Percentiles rank a stretch among this genome's conserved stretches.
Evolutionary conservation across 2,113 vertebrate genomes (phyloP).

Genomic region (Pterocles orientalis): DNA sequence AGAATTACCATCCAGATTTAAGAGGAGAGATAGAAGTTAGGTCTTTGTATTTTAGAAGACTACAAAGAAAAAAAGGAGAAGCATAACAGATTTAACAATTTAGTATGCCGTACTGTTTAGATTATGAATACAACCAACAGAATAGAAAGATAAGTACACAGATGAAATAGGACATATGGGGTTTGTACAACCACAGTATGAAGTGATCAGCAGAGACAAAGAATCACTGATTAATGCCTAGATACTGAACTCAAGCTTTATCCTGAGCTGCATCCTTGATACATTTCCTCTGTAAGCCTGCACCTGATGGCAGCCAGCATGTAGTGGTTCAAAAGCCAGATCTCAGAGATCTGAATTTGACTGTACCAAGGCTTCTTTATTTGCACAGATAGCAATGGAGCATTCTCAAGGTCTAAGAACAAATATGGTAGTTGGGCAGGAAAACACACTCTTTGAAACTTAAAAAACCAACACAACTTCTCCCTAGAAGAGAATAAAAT

Average conservation of each 20-base stretch:
- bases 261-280: background rate
- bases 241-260: background rate
- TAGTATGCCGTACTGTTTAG: background rate
- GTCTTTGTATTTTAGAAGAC: background rate
- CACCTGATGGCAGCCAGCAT: background rate
- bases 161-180: background rate
- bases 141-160: background rate
- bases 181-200: rapidly evolving
- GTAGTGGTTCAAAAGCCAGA: background rate
- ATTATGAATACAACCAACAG: background rate
- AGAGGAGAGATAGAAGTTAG: background rate
- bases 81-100: background rate
- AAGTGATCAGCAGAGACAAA: background rate
- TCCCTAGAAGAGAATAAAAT: background rate
- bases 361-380: background rate
- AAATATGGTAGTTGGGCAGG: background rate
- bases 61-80: background rate
- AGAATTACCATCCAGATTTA: background rate
- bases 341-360: background rate
- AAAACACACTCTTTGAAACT: background rate
- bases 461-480: background rate
- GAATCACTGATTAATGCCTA: background rate
- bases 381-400: background rate
- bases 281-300: background rate
- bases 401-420: background rate